Percentiles rank a stretch among this genome's conserved stretches.
phyloP scores from a whole-genome alignment of 2,888 invertebrate species.

The Eucera pruinosa region DNA sequence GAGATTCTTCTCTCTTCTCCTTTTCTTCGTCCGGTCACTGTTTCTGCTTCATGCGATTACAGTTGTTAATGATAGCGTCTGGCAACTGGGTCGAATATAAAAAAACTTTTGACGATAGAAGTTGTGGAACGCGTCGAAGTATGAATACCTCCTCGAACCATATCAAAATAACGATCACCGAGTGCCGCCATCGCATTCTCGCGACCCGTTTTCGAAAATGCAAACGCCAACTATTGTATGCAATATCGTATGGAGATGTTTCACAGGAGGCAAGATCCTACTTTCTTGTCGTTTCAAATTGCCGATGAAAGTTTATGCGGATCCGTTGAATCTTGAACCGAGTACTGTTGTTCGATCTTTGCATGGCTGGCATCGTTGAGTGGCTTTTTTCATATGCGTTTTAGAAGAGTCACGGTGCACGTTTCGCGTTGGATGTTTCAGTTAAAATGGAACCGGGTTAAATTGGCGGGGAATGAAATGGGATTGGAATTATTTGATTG shows the following conservation, averaged over 20 bases:
- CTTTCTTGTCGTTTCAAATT: constrained; percentile 20
- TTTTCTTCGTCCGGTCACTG: background rate
- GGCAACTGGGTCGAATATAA: constrained; percentile 22
- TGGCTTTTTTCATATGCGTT: too few species aligned
- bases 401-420: too few species aligned
- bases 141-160: too few species aligned
- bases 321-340: background rate
- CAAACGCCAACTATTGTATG: background rate
- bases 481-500: too few species aligned
- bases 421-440: too few species aligned
- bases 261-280: background rate
- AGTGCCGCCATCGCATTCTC: background rate
- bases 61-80: constrained; percentile 5
- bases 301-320: background rate
- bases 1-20: background rate
- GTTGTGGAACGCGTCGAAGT: background rate
- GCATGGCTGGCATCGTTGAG: too few species aligned
- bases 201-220: background rate
- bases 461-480: too few species aligned
- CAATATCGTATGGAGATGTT: background rate
- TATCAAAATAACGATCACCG: background rate
- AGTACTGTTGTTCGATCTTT: background rate
- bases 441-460: too few species aligned
- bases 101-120: background rate
- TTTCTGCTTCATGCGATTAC: background rate